Evolutionary conservation across 2,888 invertebrate species (phyloP), one percentile per base, ranked within the genome.

Genomic region (Allacma fusca): DNA sequence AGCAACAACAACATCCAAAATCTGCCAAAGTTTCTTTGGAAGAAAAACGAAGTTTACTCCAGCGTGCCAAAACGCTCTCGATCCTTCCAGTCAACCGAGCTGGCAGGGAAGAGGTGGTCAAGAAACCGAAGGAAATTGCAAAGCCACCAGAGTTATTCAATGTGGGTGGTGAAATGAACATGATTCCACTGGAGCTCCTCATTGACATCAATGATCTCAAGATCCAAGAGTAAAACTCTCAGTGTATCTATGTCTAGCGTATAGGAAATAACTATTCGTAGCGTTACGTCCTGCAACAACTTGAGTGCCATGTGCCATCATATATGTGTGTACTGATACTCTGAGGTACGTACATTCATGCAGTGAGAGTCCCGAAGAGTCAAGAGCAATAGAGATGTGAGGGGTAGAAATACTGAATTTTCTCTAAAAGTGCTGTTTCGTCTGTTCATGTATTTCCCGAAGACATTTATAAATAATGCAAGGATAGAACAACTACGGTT

Each of bases 151-250:
- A 84, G 79, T 75, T 84, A n/a, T 84, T 83, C 75, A 83, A 84
- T 62, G 84, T 84, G n/a, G 84, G 84, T 43, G 84, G 84, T 13
- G 84, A 84, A 78, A 84, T 84, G 83, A 83, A 84, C 75, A 78
- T 84, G 78, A 83, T 84, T 77, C 84, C 84, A 40, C 76, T 84
- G 69, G 84, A 84, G 73, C 73, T 84, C 69, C 81, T 84, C 76
- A 84, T 84, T 78, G 82, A 84, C 79, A 82, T 84, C 78, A 82
- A 82, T 72, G 83, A 84, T 72, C 78, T 84, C 75, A 79, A 82
- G 28, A 79, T 78, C 50, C 62, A 24, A 65, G 29, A 70, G 65
- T 75, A 29, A 68, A 65, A 21, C 50, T n/a, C 16, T 13, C 5
- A 50, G 50, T 9, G 50, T n/a, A 9, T 40, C 40, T 9, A 40